Percentiles rank a stretch among this genome's conserved stretches.
These are phyloP conservation scores for Pecten maximus DNA, from an alignment of 2,888 invertebrate genomes.

Conservation along the genomic window DNA sequence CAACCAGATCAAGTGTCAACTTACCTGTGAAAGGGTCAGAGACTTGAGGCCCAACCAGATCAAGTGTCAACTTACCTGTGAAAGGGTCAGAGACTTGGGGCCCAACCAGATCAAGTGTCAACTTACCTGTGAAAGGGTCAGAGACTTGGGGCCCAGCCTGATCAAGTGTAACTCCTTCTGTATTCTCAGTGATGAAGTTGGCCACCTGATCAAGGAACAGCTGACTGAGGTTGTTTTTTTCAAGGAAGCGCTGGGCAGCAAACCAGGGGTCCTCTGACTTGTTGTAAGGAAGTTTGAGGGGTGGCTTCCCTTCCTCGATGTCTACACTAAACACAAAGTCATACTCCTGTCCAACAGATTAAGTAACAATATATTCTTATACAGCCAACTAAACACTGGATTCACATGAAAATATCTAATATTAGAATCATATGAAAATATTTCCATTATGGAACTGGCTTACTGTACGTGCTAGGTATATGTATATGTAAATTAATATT, in stretches of 20 bases:
- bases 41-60: no score
- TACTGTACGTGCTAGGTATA: no score
- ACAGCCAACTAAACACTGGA: no score
- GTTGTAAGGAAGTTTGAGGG: conserved; percentile 95
- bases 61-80: no score
- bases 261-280: conserved; percentile 94
- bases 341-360: conserved; percentile 86
- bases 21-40: no score
- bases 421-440: no score
- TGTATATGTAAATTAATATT: no score
- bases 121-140: conserved; percentile 87
- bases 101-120: no score
- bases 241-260: conserved; percentile 94
- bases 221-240: conserved; percentile 92
- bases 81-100: no score
- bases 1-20: no score
- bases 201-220: conserved; percentile 94
- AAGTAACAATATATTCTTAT: background rate
- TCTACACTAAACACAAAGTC: conserved; percentile 98
- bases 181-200: conserved; percentile 94
- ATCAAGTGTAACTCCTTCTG: conserved; percentile 83
- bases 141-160: conserved; percentile 76
- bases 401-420: no score
- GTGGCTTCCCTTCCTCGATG: conserved; percentile 93
- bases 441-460: no score